Evolutionary conservation across 2,113 vertebrate species (phyloP), one percentile per base, ranked within the genome.

Genomic region (Dasyornis broadbenti): DNA sequence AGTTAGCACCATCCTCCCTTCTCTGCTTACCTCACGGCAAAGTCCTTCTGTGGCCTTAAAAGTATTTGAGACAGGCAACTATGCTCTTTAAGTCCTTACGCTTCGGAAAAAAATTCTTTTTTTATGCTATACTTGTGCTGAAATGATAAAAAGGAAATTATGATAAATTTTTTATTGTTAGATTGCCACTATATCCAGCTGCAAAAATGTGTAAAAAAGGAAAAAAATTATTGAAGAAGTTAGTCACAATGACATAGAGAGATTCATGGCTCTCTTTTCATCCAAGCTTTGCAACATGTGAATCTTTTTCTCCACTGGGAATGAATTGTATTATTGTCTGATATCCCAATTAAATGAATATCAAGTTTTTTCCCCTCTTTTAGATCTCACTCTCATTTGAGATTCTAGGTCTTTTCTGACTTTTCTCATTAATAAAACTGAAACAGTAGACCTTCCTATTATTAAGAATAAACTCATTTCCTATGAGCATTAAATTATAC

Each of bases 401-500:
- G 27, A 84, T 70, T 81, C 88, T 89, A 39, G 5, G 33, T 96
- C 39, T 33, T 89, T 73, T 90, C 60, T 78, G 26, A 71, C n/a
- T 92, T 80, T 76, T 83, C 35, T 40, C 45, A 75, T 86, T 93
- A 71, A 52, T 24, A 90, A 94, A 94, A 57, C 45, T 80, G 75
- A 81, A 91, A 66, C 5, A 27, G 44, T 81, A 94, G 86, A 91
- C 42, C 64, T 88, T 89, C 37, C 27, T 71, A 72, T 80, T 88
- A 69, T 33, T 72, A 77, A 53, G 54, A 95, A 75, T 78, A 94
- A 93, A 72, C 31, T 75, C 0, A 65, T 89, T 77, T 65, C 65
- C 60, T 86, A 30, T 76, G 71, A 97, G 71, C 81, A 91, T 94
- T 93, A 70, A 89, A 93, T 94, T 87, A 81, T 72, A 86, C 60